These are phyloP conservation scores for Lagodon rhomboides DNA, from an alignment of 2,797 vertebrate species.

Conservation along the genomic window DNA sequence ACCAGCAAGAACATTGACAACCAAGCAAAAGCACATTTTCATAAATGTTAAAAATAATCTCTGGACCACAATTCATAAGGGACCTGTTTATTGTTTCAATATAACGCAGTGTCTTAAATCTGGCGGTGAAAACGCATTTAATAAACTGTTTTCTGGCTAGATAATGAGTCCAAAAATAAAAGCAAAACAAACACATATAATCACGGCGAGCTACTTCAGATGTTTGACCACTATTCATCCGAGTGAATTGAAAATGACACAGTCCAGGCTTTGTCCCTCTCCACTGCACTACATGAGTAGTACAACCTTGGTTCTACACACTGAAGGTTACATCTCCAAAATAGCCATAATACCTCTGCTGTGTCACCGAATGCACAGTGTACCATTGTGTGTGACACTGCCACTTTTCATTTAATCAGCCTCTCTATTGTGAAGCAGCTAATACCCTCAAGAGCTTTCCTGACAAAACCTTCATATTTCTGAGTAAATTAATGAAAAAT, in stretches of 20 bases:
- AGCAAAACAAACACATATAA: not conserved
- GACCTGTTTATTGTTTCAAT: slow-evolving; percentile 7
- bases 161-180: slow-evolving; percentile 23
- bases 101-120: not conserved
- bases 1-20: not conserved
- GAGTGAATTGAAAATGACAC: slow-evolving; percentile 32
- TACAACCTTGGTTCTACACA: slow-evolving; percentile 52
- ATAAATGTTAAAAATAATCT: not conserved
- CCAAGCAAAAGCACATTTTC: slow-evolving; percentile 2
- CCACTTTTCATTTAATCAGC: slow-evolving; percentile 73
- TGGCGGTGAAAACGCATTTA: slow-evolving; percentile 6
- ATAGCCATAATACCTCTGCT: slow-evolving; percentile 48
- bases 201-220: not conserved
- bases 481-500: slow-evolving; percentile 65
- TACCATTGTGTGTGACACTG: slow-evolving; percentile 60
- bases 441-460: slow-evolving; percentile 62
- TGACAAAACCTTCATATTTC: slow-evolving; percentile 64
- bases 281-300: slow-evolving; percentile 24
- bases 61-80: not conserved
- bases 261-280: slow-evolving; percentile 18
- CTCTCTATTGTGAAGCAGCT: slow-evolving; percentile 64
- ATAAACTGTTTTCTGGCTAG: slow-evolving; percentile 10
- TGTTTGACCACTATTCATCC: not conserved
- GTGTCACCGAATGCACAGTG: slow-evolving; percentile 60
- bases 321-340: slow-evolving; percentile 68